These are phyloP conservation scores for Podarcis muralis DNA, from an alignment of 2,113 vertebrate species.

Conservation along the genomic window DNA sequence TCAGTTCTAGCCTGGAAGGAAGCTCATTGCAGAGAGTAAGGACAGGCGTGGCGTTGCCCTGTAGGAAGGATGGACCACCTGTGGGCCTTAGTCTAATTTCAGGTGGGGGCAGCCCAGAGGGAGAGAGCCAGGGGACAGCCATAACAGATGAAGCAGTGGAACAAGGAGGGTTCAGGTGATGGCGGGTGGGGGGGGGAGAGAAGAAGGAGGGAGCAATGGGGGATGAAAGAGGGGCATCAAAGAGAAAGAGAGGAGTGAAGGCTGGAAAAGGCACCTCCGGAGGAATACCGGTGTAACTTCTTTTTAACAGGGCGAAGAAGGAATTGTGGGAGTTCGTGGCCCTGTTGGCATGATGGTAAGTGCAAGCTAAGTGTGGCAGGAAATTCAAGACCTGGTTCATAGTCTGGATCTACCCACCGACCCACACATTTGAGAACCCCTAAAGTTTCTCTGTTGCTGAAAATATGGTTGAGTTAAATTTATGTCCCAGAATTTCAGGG, in stretches of 20 bases:
- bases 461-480: background rate
- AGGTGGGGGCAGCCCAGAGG: no score
- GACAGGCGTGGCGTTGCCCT: background rate
- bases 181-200: no score
- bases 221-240: no score
- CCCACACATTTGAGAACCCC: background rate
- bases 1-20: background rate
- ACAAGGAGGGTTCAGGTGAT: no score
- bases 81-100: no score
- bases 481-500: background rate
- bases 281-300: background rate
- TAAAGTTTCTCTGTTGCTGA: background rate
- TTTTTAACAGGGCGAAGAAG: slow-evolving; percentile 79
- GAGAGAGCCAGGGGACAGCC: no score
- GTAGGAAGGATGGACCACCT: no score
- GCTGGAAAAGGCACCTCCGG: background rate
- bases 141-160: no score
- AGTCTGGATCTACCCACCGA: no score
- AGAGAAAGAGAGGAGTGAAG: no score
- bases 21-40: background rate
- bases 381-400: background rate
- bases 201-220: no score
- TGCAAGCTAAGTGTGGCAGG: background rate
- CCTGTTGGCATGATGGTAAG: slow-evolving; percentile 77
- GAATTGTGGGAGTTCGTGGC: slow-evolving; percentile 76